phyloP scores from a whole-genome alignment of 2,888 invertebrate genomes.

The Cerceris ruficornis region DNA sequence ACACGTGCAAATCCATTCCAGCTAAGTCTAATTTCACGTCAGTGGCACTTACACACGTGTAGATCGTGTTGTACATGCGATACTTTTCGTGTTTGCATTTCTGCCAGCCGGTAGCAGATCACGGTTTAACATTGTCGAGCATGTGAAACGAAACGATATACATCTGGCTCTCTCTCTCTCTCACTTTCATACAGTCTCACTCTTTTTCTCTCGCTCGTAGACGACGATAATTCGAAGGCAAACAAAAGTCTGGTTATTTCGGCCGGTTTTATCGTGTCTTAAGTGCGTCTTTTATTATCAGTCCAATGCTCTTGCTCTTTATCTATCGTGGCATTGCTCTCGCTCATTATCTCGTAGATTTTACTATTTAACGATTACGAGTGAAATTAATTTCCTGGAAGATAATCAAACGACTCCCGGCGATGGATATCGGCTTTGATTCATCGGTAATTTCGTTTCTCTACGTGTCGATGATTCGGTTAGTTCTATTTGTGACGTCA shows the following conservation, averaged over 20 bases:
- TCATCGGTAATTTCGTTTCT: too few species aligned
- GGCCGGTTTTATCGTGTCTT: slow-evolving; percentile 18
- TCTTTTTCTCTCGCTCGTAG: slow-evolving; percentile 12
- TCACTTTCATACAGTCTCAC: too few species aligned
- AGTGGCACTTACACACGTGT: not conserved
- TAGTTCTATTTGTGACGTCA: too few species aligned
- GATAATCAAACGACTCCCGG: not conserved
- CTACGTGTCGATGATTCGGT: too few species aligned
- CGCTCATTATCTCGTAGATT: not conserved
- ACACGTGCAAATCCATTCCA: too few species aligned
- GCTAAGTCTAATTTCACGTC: not conserved
- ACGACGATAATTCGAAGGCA: slow-evolving; percentile 50
- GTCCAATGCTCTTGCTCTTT: slow-evolving; percentile 12
- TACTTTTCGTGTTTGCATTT: slow-evolving; percentile 33
- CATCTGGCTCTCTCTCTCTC: slow-evolving; percentile 27
- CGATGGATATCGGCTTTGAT: not conserved
- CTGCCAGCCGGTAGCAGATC: slow-evolving; percentile 50
- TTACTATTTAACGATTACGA: not conserved
- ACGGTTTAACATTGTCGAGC: slow-evolving; percentile 46
- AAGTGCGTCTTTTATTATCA: slow-evolving; percentile 26
- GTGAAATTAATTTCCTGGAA: slow-evolving; percentile 4
- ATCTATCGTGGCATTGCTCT: not conserved
- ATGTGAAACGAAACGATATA: slow-evolving; percentile 47
- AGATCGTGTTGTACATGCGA: slow-evolving; percentile 42
- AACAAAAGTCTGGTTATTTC: slow-evolving; percentile 44